Evolutionary conservation across 2,113 vertebrate species (phyloP), one percentile per base, ranked within the genome.

Genomic region (Astatotilapia flaviijosephi): DNA sequence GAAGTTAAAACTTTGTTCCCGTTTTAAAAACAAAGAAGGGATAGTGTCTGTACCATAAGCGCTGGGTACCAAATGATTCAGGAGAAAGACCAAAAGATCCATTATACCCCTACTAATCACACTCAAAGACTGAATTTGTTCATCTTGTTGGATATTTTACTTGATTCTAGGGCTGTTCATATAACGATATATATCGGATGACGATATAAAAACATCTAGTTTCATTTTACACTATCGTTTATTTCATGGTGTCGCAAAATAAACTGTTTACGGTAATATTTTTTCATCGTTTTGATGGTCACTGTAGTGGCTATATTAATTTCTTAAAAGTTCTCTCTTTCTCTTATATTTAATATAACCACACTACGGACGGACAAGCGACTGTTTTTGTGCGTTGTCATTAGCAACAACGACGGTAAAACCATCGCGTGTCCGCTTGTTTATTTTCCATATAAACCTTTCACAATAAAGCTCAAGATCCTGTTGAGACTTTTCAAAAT

Each of bases 341-440:
- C 49, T n/a, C 49, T 42, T 42, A 13, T 42, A 13, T 13, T 13
- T 42, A 42, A 42, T 42, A 42, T 42, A 42, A 42, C 40, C 40
- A 42, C 40, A 42, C 40, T 42, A 42, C 1, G 0, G 5, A 42
- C 40, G 5, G 40, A 42, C 40, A 42, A 42, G 40, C 12, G 5
- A 0, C 40, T 13, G 40, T 42, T 42, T 53, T 21, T 53, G 0
- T 53, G 19, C 0, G 2, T 53, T 21, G 19, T 53, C 3, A 2
- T 53, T 53, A 53, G 19, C 5, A 53, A 21, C 51, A 21, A 21
- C 2, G 1, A 53, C 19, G 9, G 51, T 1, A 53, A 53, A 11
- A 11, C 5, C 9, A 9, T 9, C 17, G 19, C 8, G 1, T n/a
- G 17, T 51, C 49, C 5, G 1, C 49, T 51, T 51, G 9, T 53